Base-by-base conservation (phyloP, 2,888 invertebrate species). In the Tryphoninae sp. region DNA sequence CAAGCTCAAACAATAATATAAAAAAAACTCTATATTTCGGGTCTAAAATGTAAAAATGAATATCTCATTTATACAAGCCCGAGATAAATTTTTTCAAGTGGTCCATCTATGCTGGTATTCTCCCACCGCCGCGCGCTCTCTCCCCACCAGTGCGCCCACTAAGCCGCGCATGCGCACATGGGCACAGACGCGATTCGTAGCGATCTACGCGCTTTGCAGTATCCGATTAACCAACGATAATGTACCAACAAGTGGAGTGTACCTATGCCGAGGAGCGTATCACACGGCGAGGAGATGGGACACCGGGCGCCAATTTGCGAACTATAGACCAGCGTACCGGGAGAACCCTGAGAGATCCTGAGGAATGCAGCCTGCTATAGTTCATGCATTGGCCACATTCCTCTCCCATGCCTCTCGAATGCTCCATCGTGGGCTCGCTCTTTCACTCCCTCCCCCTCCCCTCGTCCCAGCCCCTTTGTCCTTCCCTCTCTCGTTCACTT, bases 321-420 rank as follows among this genome's bases (percentile, higher is more conserved):
- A 88, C 88, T 89, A 88, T 89, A 90, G 88, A 82, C 87, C 87
- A 13, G 49, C 26, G 26, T 45, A 49, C 33, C 33, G 68, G 49
- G 76, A 72, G 64, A 79, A 76, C 68, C 80, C 79, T 79, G 68
- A 78, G 80, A 33, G 81, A 76, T 67, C 82, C 86, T 76, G 82
- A 84, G 89, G 89, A 89, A 90, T 90, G 89, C 87, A 79, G 87
- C 85, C 88, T 87, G 89, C 88, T 90, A 90, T 90, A 90, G 90
- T 90, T 89, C 89, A 90, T 91, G 91, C 90, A 89, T 90, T 89
- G 89, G 89, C 90, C 91, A 90, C 91, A 91, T 91, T 91, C 91
- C 90, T 89, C 90, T 91, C 90, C 89, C 91, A 90, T 91, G 91
- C 90, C 90, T 88, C 82, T 71, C 83, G 86, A 88, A 88, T 88